Percentiles rank a stretch among this genome's conserved stretches.
These are phyloP conservation scores for Alligator sinensis DNA, from an alignment of 2,113 vertebrate genomes.

Conservation along the genomic window DNA sequence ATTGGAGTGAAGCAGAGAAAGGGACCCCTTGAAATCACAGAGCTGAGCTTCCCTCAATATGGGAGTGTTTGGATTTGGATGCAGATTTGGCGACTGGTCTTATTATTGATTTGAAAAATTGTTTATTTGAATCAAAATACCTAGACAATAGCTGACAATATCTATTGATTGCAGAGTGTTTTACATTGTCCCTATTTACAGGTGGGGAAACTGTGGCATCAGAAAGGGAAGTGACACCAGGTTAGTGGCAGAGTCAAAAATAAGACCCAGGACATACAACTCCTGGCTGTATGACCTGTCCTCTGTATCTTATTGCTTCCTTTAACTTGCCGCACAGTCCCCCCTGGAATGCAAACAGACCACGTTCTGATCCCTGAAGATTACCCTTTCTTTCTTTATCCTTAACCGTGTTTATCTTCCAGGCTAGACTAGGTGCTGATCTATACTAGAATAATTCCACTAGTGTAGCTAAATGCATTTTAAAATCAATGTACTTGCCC, in stretches of 20 bases:
- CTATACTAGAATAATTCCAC: not conserved
- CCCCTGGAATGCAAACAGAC: too few species aligned
- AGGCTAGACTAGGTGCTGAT: not conserved
- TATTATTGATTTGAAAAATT: not conserved
- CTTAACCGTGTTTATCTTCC: not conserved
- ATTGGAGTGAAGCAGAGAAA: not conserved
- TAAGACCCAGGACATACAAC: not conserved
- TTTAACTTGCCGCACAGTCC: not conserved
- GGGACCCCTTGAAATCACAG: not conserved
- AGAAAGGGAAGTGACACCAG: not conserved
- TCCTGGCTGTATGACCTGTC: not conserved
- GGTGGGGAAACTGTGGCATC: not conserved
- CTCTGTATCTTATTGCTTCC: not conserved
- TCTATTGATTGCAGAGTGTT: too few species aligned
- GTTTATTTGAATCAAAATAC: not conserved
- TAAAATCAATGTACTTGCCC: not conserved
- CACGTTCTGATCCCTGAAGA: not conserved
- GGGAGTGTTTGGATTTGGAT: not conserved
- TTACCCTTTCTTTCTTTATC: not conserved
- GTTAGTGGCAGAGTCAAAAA: not conserved
- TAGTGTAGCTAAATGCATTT: not conserved
- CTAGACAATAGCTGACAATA: not conserved
- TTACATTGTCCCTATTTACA: not conserved
- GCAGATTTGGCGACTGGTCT: accelerated
- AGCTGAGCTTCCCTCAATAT: not conserved